phyloP scores from a whole-genome alignment of 1,140 invertebrate genomes.

The Pseudomyrmex flavicornis region DNA sequence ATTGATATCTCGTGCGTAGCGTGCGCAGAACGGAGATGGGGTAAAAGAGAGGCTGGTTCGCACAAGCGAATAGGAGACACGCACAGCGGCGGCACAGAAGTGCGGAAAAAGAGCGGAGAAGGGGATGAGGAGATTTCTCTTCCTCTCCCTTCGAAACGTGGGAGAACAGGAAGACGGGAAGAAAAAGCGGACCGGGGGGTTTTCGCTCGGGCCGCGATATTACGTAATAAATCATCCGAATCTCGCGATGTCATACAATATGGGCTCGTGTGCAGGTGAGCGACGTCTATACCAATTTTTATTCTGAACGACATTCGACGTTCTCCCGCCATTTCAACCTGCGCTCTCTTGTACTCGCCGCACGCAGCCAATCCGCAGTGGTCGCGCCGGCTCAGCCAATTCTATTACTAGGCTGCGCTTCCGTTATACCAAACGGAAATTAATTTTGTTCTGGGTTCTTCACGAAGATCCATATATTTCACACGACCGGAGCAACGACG shows the following conservation, averaged over 20 bases:
- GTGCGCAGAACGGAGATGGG: conserved; percentile 40
- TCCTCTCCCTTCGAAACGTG: too few species aligned
- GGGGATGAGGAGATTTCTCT: not conserved
- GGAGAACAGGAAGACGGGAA: conserved; percentile 5
- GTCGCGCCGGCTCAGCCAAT: conserved; percentile 39
- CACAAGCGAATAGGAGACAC: conserved; percentile 2
- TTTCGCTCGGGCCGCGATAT: conserved; percentile 69
- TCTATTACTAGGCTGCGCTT: conserved; percentile 56
- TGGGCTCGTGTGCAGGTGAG: conserved; percentile 67
- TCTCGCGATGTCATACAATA: conserved; percentile 76
- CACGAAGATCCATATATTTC: conserved; percentile 55
- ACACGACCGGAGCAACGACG: conserved; percentile 29
- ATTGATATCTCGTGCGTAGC: conserved; percentile 63
- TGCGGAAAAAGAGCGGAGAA: not conserved
- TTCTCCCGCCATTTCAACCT: conserved; percentile 48
- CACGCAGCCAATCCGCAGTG: not conserved
- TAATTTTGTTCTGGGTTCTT: conserved; percentile 64
- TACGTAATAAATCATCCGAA: conserved; percentile 78
- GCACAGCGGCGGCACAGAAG: not conserved
- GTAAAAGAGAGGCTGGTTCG: conserved; percentile 13
- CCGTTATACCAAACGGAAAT: conserved; percentile 56
- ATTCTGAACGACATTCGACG: conserved; percentile 73
- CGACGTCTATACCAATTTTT: conserved; percentile 77
- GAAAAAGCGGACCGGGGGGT: conserved; percentile 26
- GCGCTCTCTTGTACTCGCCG: not conserved